Conservation (phyloP, 1,140 invertebrate genomes). For the Mya arenaria region DNA sequence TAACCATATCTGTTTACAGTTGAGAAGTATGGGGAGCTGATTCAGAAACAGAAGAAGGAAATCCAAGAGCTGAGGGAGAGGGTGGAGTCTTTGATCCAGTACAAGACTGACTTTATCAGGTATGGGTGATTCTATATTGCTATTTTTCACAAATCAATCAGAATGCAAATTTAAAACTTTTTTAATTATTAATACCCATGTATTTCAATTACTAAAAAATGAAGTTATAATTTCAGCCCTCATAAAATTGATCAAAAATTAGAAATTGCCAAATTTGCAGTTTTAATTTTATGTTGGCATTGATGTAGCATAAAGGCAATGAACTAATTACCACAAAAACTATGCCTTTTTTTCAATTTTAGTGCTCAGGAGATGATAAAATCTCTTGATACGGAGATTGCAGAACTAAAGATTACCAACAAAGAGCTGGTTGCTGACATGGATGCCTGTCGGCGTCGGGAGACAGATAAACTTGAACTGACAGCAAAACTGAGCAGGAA, state of each 20-base stretch:
- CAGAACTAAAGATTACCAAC: constrained; percentile 76
- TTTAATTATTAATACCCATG: no score
- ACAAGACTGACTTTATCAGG: constrained; percentile 82
- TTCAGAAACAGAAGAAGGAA: constrained; percentile 85
- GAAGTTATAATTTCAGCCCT: no score
- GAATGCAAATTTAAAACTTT: no score
- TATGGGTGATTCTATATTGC: constrained; percentile 27
- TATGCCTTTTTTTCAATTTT: no score
- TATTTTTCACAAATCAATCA: no score
- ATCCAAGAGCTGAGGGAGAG: constrained; percentile 84
- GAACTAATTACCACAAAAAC: no score
- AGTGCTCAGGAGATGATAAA: constrained; percentile 73
- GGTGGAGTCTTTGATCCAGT: constrained; percentile 84
- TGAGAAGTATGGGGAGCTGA: constrained; percentile 84
- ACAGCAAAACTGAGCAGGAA: constrained; percentile 93
- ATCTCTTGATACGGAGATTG: constrained; percentile 69
- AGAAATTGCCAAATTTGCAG: no score
- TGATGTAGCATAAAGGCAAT: no score
- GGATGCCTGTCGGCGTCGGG: constrained; percentile 87
- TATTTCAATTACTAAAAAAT: no score
- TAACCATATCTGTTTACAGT: constrained; percentile 77
- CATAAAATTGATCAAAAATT: no score
- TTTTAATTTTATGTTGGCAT: no score
- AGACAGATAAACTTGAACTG: constrained; percentile 90
- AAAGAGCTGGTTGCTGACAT: constrained; percentile 85